Conservation (phyloP, 2,888 invertebrate genomes). For the Eudemis profundana region DNA sequence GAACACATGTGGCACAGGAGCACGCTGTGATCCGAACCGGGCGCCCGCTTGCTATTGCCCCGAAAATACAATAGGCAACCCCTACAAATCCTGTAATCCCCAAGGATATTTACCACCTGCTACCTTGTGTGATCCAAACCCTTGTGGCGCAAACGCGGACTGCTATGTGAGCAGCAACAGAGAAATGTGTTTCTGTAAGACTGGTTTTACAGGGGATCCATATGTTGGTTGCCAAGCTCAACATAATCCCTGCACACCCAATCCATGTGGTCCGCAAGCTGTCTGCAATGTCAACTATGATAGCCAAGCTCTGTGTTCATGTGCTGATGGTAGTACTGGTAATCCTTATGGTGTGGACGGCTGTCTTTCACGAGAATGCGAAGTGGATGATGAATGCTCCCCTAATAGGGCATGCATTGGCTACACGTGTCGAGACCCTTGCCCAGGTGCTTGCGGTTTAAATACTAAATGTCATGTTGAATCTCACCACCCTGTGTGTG, state of each 20-base stretch:
- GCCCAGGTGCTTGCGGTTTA: constrained; percentile 92
- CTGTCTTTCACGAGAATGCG: constrained; percentile 92
- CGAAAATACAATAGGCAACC: constrained; percentile 92
- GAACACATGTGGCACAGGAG: constrained; percentile 91
- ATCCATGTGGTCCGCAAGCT: constrained; percentile 92
- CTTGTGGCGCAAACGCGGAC: constrained; percentile 93
- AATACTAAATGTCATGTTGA: constrained; percentile 90
- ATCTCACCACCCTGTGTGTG: constrained; percentile 92
- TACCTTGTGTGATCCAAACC: constrained; percentile 91
- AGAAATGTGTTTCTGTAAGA: constrained; percentile 93
- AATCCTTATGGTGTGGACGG: constrained; percentile 90
- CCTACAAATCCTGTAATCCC: constrained; percentile 90
- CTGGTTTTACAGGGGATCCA: constrained; percentile 91
- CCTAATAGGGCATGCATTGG: constrained; percentile 91
- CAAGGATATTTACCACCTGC: constrained; percentile 83
- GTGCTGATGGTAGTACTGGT: constrained; percentile 90
- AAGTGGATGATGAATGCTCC: constrained; percentile 91
- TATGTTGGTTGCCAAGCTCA: constrained; percentile 90
- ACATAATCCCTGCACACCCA: constrained; percentile 90
- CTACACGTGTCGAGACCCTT: constrained; percentile 92
- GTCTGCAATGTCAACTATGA: constrained; percentile 88
- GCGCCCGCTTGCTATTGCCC: constrained; percentile 94
- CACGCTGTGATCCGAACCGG: constrained; percentile 91
- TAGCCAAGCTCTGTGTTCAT: constrained; percentile 90
- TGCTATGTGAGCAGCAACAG: constrained; percentile 93